Base-by-base conservation (phyloP, 2,888 invertebrate species). In the Macaria liturata region DNA sequence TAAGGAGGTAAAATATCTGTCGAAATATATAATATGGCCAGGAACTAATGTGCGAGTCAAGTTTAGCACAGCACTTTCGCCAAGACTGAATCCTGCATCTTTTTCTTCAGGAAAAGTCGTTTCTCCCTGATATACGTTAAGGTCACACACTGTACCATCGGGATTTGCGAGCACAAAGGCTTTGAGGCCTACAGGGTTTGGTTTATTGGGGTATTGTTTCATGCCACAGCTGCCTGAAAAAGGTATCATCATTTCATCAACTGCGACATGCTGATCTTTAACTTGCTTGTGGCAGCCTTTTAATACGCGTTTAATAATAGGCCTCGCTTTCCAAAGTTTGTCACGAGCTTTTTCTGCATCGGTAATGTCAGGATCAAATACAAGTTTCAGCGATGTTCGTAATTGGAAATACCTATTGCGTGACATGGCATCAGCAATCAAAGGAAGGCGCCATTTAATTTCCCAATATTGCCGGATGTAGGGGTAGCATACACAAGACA, bases 151-250 rank as follows among this genome's bases (percentile, higher is more conserved):
- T 20, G 57, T n/a, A 6, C 65, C 61, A 20, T 61, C 40, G 9
- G 64, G 61, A 9, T 61, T 59, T 4, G 68, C 64, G 42, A 63
- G 51, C 9, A 69, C 61, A 57, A 67, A 69, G 4, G 52, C 57
- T 56, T 67, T 64, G 3, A 67, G 43, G 6, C 65, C 65, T 7
- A 50, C 58, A 7, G 66, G 65, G 34, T 67, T 63, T 3, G 61
- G 65, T 55, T 67, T 67, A 4, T 48, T 49, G 8, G 62, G 65
- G 30, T 61, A 62, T n/a, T 59, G 58, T 44, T 53, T 52, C 1
- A 66, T 52, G 3, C 48, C 49, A 45, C 66, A 63, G 9, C 9
- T 9, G 5, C 59, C 61, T 9, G 54, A 57, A 50, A 64, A 63
- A 9, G 59, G 64, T 4, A 65, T 57, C 8, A 65, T 62, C 65